Percentiles rank a stretch among this genome's conserved stretches.
These are phyloP conservation scores for Eledona agricola DNA, from an alignment of 2,888 invertebrate species.

Conservation along the genomic window DNA sequence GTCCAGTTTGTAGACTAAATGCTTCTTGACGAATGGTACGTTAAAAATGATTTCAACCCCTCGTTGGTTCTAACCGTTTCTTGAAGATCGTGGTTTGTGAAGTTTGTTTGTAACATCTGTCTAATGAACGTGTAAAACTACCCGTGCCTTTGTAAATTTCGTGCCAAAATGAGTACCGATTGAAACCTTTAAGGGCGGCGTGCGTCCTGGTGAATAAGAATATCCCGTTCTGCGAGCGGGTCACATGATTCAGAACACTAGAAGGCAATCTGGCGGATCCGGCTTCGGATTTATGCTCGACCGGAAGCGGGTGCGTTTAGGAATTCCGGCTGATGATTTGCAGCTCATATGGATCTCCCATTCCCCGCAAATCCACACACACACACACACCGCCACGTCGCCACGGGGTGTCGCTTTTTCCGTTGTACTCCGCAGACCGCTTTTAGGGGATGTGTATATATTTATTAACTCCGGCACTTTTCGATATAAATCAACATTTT, in stretches of 20 bases:
- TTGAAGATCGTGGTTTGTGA: too few relatives aligned
- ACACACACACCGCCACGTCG: constrained; percentile 41
- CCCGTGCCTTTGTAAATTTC: too few relatives aligned
- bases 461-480: constrained; percentile 56
- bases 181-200: too few relatives aligned
- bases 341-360: constrained; percentile 59
- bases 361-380: constrained; percentile 41
- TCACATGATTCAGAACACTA: constrained; percentile 50
- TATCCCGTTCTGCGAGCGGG: constrained; percentile 37
- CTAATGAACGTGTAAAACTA: too few relatives aligned
- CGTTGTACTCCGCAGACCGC: constrained; percentile 47
- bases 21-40: too few relatives aligned
- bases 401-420: constrained; percentile 42
- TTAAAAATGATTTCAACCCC: too few relatives aligned
- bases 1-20: too few relatives aligned
- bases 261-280: constrained; percentile 59
- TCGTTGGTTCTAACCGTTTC: too few relatives aligned
- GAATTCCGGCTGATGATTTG: constrained; percentile 72
- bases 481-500: constrained; percentile 58
- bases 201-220: constrained; percentile 42
- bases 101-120: too few relatives aligned
- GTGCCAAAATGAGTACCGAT: too few relatives aligned
- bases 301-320: constrained; percentile 67
- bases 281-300: constrained; percentile 56
- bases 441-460: constrained; percentile 50